Evolutionary conservation across 1,140 invertebrate genomes (phyloP).

Genomic region (Zaprionus taronus): DNA sequence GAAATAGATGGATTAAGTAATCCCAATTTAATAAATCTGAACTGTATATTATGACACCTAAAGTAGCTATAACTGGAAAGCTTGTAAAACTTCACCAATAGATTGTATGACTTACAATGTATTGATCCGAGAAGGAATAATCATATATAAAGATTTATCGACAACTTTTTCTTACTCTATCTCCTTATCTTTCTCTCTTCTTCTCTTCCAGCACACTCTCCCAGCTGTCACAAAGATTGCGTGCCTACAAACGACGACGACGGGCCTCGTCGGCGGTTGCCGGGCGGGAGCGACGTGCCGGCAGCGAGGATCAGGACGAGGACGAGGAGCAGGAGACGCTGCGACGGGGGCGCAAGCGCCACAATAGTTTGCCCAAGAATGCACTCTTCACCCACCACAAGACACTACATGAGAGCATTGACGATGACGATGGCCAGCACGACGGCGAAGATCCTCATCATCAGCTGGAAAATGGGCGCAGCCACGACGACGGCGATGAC

Average conservation of each 20-base stretch:
- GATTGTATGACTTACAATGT: too few relatives aligned
- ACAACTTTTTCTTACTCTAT: neutral
- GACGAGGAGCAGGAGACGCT: slow-evolving; percentile 61
- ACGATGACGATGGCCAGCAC: slow-evolving; percentile 27
- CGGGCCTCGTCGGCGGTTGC: slow-evolving; percentile 66
- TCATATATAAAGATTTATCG: neutral
- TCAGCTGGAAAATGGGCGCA: slow-evolving; percentile 17
- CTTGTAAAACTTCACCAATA: too few relatives aligned
- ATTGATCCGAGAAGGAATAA: too few relatives aligned
- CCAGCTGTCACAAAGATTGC: slow-evolving; percentile 56
- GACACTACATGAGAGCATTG: slow-evolving; percentile 55
- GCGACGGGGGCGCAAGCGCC: slow-evolving; percentile 58
- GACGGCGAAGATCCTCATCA: neutral
- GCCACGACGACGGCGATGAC: slow-evolving; percentile 13
- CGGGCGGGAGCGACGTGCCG: slow-evolving; percentile 51
- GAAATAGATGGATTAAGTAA: too few relatives aligned
- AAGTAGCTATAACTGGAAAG: too few relatives aligned
- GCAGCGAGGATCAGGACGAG: slow-evolving; percentile 51
- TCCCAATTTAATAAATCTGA: too few relatives aligned
- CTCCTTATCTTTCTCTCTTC: neutral
- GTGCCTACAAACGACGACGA: slow-evolving; percentile 62
- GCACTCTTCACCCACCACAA: slow-evolving; percentile 61
- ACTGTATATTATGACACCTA: too few relatives aligned
- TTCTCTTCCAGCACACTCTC: slow-evolving; percentile 57
- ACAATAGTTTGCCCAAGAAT: slow-evolving; percentile 79